Percentiles rank a stretch among this genome's conserved stretches.
Evolutionary conservation across 2,888 invertebrate species (phyloP).

Genomic region (Sceliomorpha sp.): DNA sequence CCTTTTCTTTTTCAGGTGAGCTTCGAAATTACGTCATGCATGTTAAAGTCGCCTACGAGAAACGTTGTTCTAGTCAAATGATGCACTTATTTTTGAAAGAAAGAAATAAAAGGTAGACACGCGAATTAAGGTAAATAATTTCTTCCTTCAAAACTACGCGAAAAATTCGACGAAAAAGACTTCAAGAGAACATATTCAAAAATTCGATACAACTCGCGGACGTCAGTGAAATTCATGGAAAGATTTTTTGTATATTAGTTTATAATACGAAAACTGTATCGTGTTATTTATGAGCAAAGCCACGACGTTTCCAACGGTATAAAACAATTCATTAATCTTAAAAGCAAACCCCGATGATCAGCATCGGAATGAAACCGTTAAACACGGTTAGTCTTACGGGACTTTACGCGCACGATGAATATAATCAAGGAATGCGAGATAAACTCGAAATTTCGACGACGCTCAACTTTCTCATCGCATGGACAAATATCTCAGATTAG

Average conservation of each 20-base stretch:
- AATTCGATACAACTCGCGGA: too few relatives aligned
- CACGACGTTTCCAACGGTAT: slow-evolving; percentile 37
- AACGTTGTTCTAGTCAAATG: slow-evolving; percentile 28
- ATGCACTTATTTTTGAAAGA: slow-evolving; percentile 20
- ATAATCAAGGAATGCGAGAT: slow-evolving; percentile 47
- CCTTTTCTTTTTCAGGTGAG: slow-evolving; percentile 45
- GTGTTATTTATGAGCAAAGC: slow-evolving; percentile 38
- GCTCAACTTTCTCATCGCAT: slow-evolving; percentile 14
- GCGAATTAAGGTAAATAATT: slow-evolving; percentile 19
- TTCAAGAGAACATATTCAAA: too few relatives aligned
- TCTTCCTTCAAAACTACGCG: slow-evolving; percentile 7
- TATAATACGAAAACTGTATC: slow-evolving; percentile 34
- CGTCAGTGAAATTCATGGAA: too few relatives aligned
- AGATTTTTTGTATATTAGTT: slow-evolving; percentile 35
- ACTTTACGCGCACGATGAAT: slow-evolving; percentile 45
- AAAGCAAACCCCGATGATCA: slow-evolving; percentile 50
- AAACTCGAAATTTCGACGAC: slow-evolving; percentile 36
- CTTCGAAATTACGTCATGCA: slow-evolving; percentile 68
- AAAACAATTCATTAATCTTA: slow-evolving; percentile 54
- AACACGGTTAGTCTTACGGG: slow-evolving; percentile 53
- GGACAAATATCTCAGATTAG: slow-evolving; percentile 45
- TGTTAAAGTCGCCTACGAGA: slow-evolving; percentile 59
- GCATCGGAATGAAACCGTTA: slow-evolving; percentile 52
- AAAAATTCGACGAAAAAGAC: too few relatives aligned
- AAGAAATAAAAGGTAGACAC: slow-evolving; percentile 9